phyloP scores from a whole-genome alignment of 2,888 invertebrate species.

The Metalampra italica region DNA sequence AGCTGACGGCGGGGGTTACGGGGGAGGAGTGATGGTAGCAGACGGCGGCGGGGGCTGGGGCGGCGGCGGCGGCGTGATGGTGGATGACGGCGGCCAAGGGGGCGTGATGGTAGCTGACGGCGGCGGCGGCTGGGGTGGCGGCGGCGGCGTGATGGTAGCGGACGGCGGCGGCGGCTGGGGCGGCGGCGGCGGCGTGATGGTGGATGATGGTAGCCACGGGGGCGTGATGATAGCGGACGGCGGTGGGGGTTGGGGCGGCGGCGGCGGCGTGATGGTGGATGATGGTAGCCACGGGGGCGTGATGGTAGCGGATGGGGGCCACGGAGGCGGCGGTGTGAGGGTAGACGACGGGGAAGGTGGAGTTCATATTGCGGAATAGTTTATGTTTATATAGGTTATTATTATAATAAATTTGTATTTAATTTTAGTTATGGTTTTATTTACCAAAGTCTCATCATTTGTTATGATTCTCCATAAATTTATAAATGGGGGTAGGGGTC shows the following conservation, averaged over 20 bases:
- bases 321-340: conserved; percentile 12
- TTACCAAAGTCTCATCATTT: neutral
- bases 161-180: conserved; percentile 9
- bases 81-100: too few species aligned
- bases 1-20: conserved; percentile 6
- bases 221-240: too few species aligned
- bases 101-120: too few species aligned
- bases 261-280: too few species aligned
- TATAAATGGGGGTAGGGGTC: too few species aligned
- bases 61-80: too few species aligned
- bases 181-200: too few species aligned
- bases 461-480: too few species aligned
- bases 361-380: neutral
- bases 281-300: neutral
- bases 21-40: conserved; percentile 2
- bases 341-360: conserved; percentile 3
- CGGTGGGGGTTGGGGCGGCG: too few species aligned
- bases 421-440: neutral
- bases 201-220: too few species aligned
- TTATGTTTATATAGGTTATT: neutral
- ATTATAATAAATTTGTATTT: neutral
- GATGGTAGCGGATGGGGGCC: conserved; percentile 6
- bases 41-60: conserved; percentile 6
- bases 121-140: neutral
- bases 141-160: conserved; percentile 20